phyloP scores from a whole-genome alignment of 2,113 vertebrate genomes.

The Suncus etruscus region DNA sequence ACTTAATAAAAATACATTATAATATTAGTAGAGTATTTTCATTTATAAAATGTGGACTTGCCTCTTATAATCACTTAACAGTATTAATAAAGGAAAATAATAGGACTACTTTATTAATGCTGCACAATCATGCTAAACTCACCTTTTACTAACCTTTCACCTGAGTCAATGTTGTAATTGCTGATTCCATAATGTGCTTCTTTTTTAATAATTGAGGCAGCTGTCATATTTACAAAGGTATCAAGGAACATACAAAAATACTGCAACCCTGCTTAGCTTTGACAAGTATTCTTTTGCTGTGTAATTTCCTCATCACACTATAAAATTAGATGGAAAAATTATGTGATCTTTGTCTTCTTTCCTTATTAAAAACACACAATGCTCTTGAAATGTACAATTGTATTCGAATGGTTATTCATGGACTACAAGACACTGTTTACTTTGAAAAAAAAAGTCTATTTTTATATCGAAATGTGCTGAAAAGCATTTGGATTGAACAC shows the following conservation, averaged over 20 bases:
- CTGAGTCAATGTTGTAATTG: slow-evolving; percentile 61
- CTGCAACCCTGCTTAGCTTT: slow-evolving; percentile 59
- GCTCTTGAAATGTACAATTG: slow-evolving; percentile 52
- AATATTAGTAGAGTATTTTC: not conserved
- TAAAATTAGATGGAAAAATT: slow-evolving; percentile 61
- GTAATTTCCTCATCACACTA: slow-evolving; percentile 42
- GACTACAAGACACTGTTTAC: slow-evolving; percentile 12
- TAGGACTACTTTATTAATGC: slow-evolving; percentile 43
- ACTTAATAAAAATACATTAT: not conserved
- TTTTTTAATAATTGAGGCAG: slow-evolving; percentile 71
- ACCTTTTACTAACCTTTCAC: slow-evolving; percentile 64
- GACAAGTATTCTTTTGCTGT: slow-evolving; percentile 70
- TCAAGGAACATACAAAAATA: slow-evolving; percentile 68
- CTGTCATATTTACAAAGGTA: slow-evolving; percentile 75
- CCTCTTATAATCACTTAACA: slow-evolving; percentile 5
- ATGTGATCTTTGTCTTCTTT: slow-evolving; percentile 51
- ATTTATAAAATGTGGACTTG: not conserved
- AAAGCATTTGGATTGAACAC: slow-evolving; percentile 58
- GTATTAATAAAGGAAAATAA: slow-evolving; percentile 34
- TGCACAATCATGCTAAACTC: slow-evolving; percentile 58
- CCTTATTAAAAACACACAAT: slow-evolving; percentile 76
- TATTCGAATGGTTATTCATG: slow-evolving; percentile 70
- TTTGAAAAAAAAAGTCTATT: slow-evolving; percentile 69
- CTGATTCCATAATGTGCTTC: slow-evolving; percentile 23
- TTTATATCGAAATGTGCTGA: slow-evolving; percentile 75